phyloP scores from a whole-genome alignment of 2,888 invertebrate genomes.

The Pachycephus smyrnensis region DNA sequence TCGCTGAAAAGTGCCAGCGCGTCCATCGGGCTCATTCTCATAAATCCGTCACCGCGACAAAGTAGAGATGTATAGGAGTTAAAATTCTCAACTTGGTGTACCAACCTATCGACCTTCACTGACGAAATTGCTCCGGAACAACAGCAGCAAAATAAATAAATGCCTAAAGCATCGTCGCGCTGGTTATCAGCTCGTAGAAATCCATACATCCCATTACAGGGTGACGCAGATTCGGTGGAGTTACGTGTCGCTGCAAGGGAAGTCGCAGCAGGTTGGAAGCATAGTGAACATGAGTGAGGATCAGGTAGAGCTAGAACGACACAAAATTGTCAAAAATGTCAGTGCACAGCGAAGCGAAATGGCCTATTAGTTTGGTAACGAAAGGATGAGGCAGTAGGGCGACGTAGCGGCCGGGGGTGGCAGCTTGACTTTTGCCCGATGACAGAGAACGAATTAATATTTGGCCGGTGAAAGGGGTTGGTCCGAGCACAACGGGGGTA shows the following conservation, averaged over 20 bases:
- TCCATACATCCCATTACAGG: not conserved
- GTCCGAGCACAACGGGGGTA: not conserved
- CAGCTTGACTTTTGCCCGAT: slow-evolving; percentile 10
- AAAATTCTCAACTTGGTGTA: not conserved
- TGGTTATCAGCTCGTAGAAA: not conserved
- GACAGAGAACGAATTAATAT: slow-evolving; percentile 40
- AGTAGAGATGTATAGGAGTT: not conserved
- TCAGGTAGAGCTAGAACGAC: not conserved
- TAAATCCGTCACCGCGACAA: not conserved
- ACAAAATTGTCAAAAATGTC: slow-evolving; percentile 24
- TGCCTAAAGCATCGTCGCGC: not conserved
- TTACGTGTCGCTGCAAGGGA: not conserved
- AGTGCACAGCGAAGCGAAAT: slow-evolving; percentile 22
- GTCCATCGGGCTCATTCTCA: not conserved
- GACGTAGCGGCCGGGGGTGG: slow-evolving; percentile 14
- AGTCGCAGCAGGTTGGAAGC: not conserved
- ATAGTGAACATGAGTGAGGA: not conserved
- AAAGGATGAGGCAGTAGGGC: slow-evolving; percentile 26
- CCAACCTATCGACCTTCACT: not conserved
- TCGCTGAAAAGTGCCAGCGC: not conserved
- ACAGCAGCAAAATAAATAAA: not conserved
- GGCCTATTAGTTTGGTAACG: slow-evolving; percentile 27
- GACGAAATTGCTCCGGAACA: not conserved
- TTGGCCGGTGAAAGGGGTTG: slow-evolving; percentile 5
- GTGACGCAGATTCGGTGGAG: not conserved